Conservation (phyloP, 2,113 vertebrate genomes). For the Ciconia stormi region DNA sequence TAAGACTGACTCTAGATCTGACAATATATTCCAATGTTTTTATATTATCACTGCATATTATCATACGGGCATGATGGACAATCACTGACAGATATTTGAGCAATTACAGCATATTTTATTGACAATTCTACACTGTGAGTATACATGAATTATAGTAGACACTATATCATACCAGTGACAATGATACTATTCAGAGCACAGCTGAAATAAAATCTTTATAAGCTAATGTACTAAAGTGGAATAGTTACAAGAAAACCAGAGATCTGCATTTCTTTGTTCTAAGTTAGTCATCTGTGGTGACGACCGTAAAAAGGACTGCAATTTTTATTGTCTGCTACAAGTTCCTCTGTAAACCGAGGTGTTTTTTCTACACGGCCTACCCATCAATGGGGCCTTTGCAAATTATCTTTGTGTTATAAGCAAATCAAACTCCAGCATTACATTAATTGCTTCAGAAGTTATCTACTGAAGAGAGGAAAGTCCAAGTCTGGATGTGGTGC, state of each 20-base stretch:
- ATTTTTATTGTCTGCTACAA: background rate
- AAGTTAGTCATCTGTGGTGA: background rate
- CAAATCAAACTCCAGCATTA: background rate
- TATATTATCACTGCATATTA: conserved; percentile 33
- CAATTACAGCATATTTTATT: conserved; percentile 54
- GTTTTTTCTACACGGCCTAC: background rate
- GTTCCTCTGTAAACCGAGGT: background rate
- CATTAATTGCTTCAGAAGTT: background rate
- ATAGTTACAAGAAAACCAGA: background rate
- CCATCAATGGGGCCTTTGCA: background rate
- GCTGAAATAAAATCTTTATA: conserved; percentile 27
- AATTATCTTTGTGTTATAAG: background rate
- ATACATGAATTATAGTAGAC: conserved; percentile 43
- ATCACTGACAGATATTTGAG: conserved; percentile 50
- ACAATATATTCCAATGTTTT: conserved; percentile 53
- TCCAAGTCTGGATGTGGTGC: background rate
- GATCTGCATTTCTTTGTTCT: background rate
- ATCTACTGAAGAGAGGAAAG: background rate
- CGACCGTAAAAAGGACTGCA: background rate
- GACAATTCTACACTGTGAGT: conserved; percentile 30
- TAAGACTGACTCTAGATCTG: conserved; percentile 30
- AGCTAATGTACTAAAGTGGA: background rate
- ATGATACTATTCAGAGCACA: background rate
- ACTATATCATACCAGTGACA: background rate
- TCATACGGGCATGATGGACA: conserved; percentile 35